phyloP scores from a whole-genome alignment of 2,113 vertebrate genomes.

The Oreochromis niloticus region DNA sequence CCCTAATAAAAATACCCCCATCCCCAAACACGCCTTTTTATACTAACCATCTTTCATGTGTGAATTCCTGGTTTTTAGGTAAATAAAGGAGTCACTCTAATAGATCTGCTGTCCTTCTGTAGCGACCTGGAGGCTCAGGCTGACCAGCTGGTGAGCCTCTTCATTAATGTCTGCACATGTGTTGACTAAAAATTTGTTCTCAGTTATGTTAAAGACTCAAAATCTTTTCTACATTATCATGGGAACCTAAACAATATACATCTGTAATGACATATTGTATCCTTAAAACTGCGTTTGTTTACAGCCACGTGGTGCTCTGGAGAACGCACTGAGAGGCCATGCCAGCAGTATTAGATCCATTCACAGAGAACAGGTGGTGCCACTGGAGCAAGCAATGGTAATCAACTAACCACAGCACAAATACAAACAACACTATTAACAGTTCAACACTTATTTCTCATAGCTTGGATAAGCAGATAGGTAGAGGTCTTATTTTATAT shows the following conservation, averaged over 20 bases:
- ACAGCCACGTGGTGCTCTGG: slow-evolving; percentile 83
- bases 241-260: not conserved
- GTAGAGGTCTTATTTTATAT: not conserved
- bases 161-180: not conserved
- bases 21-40: not conserved
- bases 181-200: not conserved
- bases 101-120: slow-evolving; percentile 82
- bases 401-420: slow-evolving; percentile 21
- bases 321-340: slow-evolving; percentile 79
- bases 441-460: not conserved
- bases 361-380: slow-evolving; percentile 79
- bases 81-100: slow-evolving; percentile 78
- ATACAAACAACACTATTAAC: not conserved
- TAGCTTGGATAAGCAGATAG: not conserved
- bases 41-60: not conserved
- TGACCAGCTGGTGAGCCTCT: slow-evolving; percentile 77
- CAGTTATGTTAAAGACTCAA: not conserved
- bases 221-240: not conserved
- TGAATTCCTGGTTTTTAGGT: slow-evolving; percentile 69
- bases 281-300: not conserved
- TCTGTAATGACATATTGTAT: not conserved
- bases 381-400: slow-evolving; percentile 87
- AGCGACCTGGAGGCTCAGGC: slow-evolving; percentile 79
- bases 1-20: not conserved
- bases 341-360: slow-evolving; percentile 79